Base-by-base conservation (phyloP, 2,888 invertebrate genomes). In the Pherbina coryleti region DNA sequence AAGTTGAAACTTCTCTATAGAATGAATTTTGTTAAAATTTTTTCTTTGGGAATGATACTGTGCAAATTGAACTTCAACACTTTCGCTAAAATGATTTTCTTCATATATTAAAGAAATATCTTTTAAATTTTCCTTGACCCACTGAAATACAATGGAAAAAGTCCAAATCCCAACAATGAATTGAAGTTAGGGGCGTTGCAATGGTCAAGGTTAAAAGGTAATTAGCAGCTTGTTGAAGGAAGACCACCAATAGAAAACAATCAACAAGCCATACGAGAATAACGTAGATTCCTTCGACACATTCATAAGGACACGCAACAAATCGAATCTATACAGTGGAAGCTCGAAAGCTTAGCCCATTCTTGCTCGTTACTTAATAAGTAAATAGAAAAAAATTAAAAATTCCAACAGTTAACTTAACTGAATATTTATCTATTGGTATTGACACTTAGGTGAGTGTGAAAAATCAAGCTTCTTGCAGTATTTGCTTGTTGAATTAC, bases 121-220 rank as follows among this genome's bases (percentile, higher is more conserved):
- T 37, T 37, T 1, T 8, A 37, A 37, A 37, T 8, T 14, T 11
- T 44, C 11, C 34, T 66, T 66, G 37, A 66, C 34, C 64, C n/a
- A 66, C 34, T 64, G 9, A n/a, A 19, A 31, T n/a, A 66, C 11
- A 5, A 3, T 28, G 14, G 17, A 28, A 28, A 8, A 51, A 14
- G 51, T 62, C 51, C 51, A 74, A 74, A 64, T 64, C 19, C 44
- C 25, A 74, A 44, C 3, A 49, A 44, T 25, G 9, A 2, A 5
- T 49, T 49, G 28, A 19, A 5, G 9, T 19, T 28, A 19, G 2
- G 4, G n/a, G 5, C n/a, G 28, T 5, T 22, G 28, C 53, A 51
- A 62, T 14, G 66, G 74, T 34, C 66, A 74, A 66, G 74, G 66
- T 28, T 31, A 66, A 74, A 31, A 69, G 8, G 19, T 34, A 53